Percentiles rank a stretch among this genome's conserved stretches.
Evolutionary conservation across 2,113 vertebrate genomes (phyloP).

Genomic region (Gallinago undulata): DNA sequence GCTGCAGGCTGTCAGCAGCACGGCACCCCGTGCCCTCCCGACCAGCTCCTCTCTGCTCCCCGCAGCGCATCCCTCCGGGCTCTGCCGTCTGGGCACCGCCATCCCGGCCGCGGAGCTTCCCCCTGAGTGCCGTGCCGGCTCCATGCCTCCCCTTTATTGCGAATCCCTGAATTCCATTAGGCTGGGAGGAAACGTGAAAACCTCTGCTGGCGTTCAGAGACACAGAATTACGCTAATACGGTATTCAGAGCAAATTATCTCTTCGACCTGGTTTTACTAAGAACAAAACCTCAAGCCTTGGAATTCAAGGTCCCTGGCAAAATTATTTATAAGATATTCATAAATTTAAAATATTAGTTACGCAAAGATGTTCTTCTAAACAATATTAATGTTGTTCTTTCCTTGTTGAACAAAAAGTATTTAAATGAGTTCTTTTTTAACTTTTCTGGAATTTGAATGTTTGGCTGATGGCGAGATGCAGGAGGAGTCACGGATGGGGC

Average conservation of each 20-base stretch:
- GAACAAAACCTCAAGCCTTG: background rate
- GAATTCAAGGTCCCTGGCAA: background rate
- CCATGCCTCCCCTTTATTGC: background rate
- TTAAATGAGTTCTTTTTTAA: background rate
- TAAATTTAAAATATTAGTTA: background rate
- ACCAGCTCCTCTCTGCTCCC: background rate
- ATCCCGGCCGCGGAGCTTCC: background rate
- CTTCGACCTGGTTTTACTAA: background rate
- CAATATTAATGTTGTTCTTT: background rate
- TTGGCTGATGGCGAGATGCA: background rate
- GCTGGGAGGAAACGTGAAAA: background rate
- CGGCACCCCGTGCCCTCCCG: background rate
- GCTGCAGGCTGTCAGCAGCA: background rate
- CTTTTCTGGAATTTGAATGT: background rate
- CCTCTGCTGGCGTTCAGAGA: background rate
- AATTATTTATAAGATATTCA: background rate
- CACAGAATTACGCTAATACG: background rate
- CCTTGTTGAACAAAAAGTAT: background rate
- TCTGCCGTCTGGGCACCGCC: background rate
- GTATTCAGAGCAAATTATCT: background rate
- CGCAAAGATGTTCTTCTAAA: background rate
- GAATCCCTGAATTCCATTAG: background rate
- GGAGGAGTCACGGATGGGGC: background rate
- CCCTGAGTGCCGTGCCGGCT: background rate
- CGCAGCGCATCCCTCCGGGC: background rate